Percentiles rank a stretch among this genome's conserved stretches.
Evolutionary conservation across 1,140 invertebrate species (phyloP).

Genomic region (Hirudo medicinalis): DNA sequence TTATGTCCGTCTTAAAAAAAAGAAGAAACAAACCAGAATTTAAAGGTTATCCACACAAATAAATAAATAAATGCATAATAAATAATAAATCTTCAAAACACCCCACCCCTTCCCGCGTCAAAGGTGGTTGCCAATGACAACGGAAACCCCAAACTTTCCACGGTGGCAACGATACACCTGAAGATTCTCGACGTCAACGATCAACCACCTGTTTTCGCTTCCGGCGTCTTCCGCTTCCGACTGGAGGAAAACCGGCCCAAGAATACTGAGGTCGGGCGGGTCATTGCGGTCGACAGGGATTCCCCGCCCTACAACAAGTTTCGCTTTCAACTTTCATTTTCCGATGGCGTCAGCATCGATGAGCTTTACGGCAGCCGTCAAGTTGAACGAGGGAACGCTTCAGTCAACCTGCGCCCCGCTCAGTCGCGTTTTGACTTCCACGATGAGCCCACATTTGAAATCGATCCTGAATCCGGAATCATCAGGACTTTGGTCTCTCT

Average conservation of each 20-base stretch:
- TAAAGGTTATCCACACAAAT: too few relatives aligned
- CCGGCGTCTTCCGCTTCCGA: conserved; percentile 8
- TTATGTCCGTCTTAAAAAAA: too few relatives aligned
- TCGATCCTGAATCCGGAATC: neutral
- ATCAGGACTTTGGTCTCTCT: conserved; percentile 46
- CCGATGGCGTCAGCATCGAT: conserved; percentile 7
- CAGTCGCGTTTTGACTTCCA: neutral
- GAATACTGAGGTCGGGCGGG: conserved; percentile 17
- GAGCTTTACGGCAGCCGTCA: neutral
- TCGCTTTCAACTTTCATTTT: neutral
- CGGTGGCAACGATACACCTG: conserved; percentile 64
- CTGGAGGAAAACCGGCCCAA: conserved; percentile 16
- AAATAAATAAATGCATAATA: too few relatives aligned
- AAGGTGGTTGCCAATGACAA: conserved; percentile 53
- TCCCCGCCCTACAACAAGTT: conserved; percentile 12
- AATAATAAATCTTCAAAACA: too few relatives aligned
- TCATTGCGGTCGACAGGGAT: conserved; percentile 16
- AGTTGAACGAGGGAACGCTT: neutral
- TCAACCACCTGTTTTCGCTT: conserved; percentile 17
- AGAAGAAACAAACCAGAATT: too few relatives aligned
- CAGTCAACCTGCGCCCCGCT: neutral
- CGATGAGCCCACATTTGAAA: neutral
- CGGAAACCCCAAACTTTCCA: conserved; percentile 64
- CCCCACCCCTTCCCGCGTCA: too few relatives aligned
- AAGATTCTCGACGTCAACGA: conserved; percentile 33